A percentile compares a stretch with the other conserved stretches of the same genome.
Conservation (phyloP, 2,888 invertebrate genomes). For the Cryptocheilus praepositus region DNA sequence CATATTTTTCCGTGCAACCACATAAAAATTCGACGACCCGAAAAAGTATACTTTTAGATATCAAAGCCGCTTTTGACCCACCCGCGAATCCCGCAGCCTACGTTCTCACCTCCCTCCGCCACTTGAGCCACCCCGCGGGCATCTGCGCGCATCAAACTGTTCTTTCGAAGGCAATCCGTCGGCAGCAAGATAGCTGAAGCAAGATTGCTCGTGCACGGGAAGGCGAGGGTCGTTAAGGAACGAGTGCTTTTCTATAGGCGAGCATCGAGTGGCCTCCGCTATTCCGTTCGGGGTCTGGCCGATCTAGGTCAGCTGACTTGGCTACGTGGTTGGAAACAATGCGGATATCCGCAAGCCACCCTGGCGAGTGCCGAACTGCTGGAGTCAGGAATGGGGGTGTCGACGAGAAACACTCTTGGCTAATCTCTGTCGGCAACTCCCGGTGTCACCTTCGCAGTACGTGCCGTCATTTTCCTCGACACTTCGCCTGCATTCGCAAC, state of each 20-base stretch:
- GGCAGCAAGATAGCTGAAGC: slow-evolving; percentile 1
- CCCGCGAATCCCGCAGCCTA: too few species aligned
- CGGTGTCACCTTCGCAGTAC: too few species aligned
- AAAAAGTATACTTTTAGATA: too few species aligned
- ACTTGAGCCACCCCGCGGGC: not conserved
- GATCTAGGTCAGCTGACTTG: slow-evolving; percentile 68
- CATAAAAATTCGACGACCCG: too few species aligned
- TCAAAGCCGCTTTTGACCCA: too few species aligned
- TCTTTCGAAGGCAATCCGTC: too few species aligned
- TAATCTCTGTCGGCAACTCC: not conserved
- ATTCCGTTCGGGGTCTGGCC: slow-evolving; percentile 40
- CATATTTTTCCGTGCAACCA: too few species aligned
- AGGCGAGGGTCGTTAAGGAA: slow-evolving; percentile 29
- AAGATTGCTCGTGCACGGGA: slow-evolving; percentile 17
- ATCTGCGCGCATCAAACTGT: too few species aligned
- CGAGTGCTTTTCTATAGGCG: slow-evolving; percentile 54
- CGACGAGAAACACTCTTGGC: slow-evolving; percentile 10
- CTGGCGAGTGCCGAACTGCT: slow-evolving; percentile 34
- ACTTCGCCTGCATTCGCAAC: too few species aligned
- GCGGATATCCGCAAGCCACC: slow-evolving; percentile 60
- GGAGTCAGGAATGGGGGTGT: not conserved
- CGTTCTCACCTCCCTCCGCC: too few species aligned
- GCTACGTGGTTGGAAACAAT: slow-evolving; percentile 65
- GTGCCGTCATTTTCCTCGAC: too few species aligned
- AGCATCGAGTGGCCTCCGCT: slow-evolving; percentile 49